These are phyloP conservation scores for Chunga burmeisteri DNA, from an alignment of 2,113 vertebrate genomes.

Conservation along the genomic window DNA sequence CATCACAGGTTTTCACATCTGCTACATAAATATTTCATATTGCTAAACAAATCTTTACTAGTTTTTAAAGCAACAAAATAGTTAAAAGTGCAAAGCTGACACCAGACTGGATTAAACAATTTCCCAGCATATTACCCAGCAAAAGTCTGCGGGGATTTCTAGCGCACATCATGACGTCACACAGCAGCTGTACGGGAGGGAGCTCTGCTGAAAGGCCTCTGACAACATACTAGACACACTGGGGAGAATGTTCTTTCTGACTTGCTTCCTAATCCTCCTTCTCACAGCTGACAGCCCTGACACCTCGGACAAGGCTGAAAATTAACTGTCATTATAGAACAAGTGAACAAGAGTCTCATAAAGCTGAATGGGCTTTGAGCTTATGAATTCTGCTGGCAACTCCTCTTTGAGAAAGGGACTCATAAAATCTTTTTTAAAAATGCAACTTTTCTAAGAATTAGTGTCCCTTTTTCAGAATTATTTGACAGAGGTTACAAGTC, in stretches of 20 bases:
- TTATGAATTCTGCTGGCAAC: background rate
- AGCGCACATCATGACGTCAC: background rate
- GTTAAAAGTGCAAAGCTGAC: background rate
- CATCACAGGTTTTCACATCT: background rate
- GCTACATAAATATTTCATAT: background rate
- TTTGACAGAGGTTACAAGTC: background rate
- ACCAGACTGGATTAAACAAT: background rate
- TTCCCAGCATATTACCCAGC: background rate
- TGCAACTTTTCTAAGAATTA: background rate
- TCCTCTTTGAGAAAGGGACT: background rate
- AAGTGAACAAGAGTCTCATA: background rate
- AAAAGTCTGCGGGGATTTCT: background rate
- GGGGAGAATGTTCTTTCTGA: background rate
- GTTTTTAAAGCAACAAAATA: background rate
- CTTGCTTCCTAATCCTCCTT: constrained; percentile 19
- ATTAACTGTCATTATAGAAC: constrained; percentile 14
- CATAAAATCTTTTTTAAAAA: background rate
- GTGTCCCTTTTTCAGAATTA: background rate
- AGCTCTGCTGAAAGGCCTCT: constrained; percentile 39
- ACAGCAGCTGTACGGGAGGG: constrained; percentile 10
- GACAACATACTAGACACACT: background rate
- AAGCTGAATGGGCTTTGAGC: background rate
- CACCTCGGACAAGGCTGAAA: constrained; percentile 37
- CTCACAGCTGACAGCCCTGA: constrained; percentile 49
- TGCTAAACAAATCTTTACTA: background rate